Base-by-base conservation (phyloP, 2,797 vertebrate genomes). In the Parotocinclus haroldoi region DNA sequence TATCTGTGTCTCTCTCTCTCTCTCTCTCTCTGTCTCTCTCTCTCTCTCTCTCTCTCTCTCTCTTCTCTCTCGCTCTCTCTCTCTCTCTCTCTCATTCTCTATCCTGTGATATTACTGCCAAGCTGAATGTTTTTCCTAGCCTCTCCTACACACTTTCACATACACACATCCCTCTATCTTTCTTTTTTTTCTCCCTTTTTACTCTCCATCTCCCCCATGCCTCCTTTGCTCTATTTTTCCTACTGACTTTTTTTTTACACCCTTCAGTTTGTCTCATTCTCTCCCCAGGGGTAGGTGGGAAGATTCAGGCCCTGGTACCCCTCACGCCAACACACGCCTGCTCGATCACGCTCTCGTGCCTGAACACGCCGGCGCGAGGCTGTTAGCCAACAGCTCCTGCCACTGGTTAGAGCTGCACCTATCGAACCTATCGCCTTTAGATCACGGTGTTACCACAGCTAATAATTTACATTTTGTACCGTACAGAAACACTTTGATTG, bases 71-170 rank as follows among this genome's bases (percentile, higher is more conserved):
- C 51, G 12, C 17, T 52, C 57, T 77, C 72, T 72, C 76, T 78
- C 71, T 80, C 38, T 76, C 66, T 56, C 54, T 70, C 57, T 64
- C 54, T 36, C 65, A 68, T 80, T 79, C 82, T 80, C 82, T 76
- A 49, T 72, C 60, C 77, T 16, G 79, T 83, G 79, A 82, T 80
- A 62, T 81, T 77, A 72, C 86, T 82, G 83, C 87, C 86, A 86
- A 77, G 85, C 84, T 75, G 87, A 65, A 71, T 83, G 87, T 89
- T 93, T 90, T 91, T 89, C 88, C 85, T 79, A 89, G 88, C 90
- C 88, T 91, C 91, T 93, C 92, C 93, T 91, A 91, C 89, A 85
- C 90, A 85, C 81, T 90, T 92, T 90, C 89, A 80, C 88, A 86
- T 85, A 82, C 61, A 58, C 68, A 48, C 68, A 63, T 48, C 79